Percentiles rank a stretch among this genome's conserved stretches.
phyloP scores from a whole-genome alignment of 2,888 invertebrate genomes.

The Aphodius sticticus region DNA sequence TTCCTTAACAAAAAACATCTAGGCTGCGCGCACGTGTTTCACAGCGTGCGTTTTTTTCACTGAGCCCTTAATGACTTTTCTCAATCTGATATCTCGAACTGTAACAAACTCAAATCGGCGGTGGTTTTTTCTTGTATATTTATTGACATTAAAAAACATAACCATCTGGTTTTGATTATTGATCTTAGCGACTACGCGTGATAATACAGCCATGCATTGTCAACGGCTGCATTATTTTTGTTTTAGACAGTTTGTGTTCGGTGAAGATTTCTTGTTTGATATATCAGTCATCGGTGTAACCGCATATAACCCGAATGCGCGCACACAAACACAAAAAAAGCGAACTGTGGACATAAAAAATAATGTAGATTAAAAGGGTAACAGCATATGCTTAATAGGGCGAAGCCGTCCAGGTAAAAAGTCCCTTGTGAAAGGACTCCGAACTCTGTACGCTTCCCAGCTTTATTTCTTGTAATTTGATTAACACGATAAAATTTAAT shows the following conservation, averaged over 20 bases:
- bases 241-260: neutral
- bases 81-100: constrained; percentile 4
- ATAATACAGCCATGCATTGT: neutral
- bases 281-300: constrained; percentile 22
- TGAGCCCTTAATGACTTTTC: neutral
- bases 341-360: constrained; percentile 12
- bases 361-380: constrained; percentile 30
- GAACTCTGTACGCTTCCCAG: constrained; percentile 18
- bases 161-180: neutral
- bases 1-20: neutral
- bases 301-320: constrained; percentile 14
- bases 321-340: constrained; percentile 9
- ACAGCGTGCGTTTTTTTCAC: neutral
- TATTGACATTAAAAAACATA: neutral
- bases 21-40: neutral
- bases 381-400: constrained; percentile 35
- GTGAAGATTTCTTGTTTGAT: neutral
- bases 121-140: neutral
- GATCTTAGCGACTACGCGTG: neutral
- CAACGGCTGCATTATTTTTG: neutral
- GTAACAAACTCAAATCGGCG: neutral
- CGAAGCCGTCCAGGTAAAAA: constrained; percentile 17
- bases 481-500: neutral
- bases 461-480: constrained; percentile 15
- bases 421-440: constrained; percentile 22